phyloP scores from a whole-genome alignment of 2,888 invertebrate genomes.

The Pristionchus japonicus region DNA sequence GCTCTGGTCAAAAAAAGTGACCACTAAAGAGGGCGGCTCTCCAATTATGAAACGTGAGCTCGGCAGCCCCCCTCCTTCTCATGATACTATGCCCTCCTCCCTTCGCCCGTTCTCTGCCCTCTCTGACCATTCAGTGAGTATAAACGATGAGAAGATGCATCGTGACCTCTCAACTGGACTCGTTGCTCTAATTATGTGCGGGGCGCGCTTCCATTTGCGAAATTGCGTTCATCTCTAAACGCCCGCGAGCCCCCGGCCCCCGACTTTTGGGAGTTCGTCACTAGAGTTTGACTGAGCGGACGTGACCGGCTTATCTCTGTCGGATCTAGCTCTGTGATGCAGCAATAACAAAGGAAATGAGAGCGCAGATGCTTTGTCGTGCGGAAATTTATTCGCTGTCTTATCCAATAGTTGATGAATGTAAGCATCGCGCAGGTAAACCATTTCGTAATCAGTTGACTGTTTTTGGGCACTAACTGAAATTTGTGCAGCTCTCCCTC shows the following conservation, averaged over 20 bases:
- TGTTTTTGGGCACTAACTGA: too few species aligned
- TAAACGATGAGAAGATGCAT: not conserved
- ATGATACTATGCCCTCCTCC: not conserved
- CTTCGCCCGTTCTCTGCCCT: not conserved
- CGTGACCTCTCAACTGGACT: not conserved
- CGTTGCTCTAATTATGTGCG: not conserved
- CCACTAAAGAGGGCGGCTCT: slow-evolving; percentile 39
- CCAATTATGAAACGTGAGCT: slow-evolving; percentile 29
- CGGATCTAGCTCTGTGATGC: not conserved
- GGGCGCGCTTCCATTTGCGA: not conserved
- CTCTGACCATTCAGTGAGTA: not conserved
- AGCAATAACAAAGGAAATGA: not conserved
- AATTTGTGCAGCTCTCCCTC: not conserved
- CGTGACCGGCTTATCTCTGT: not conserved
- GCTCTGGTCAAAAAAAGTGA: not conserved
- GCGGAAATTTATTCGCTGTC: too few species aligned
- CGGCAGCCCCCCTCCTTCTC: not conserved
- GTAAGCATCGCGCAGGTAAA: too few species aligned
- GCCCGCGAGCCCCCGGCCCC: not conserved
- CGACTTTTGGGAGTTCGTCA: not conserved
- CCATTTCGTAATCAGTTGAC: too few species aligned
- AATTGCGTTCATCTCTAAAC: slow-evolving; percentile 30
- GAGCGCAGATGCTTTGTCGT: too few species aligned
- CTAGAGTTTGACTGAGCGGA: not conserved
- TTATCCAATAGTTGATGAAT: too few species aligned